phyloP scores from a whole-genome alignment of 1,140 invertebrate species.

The Maniola jurtina region DNA sequence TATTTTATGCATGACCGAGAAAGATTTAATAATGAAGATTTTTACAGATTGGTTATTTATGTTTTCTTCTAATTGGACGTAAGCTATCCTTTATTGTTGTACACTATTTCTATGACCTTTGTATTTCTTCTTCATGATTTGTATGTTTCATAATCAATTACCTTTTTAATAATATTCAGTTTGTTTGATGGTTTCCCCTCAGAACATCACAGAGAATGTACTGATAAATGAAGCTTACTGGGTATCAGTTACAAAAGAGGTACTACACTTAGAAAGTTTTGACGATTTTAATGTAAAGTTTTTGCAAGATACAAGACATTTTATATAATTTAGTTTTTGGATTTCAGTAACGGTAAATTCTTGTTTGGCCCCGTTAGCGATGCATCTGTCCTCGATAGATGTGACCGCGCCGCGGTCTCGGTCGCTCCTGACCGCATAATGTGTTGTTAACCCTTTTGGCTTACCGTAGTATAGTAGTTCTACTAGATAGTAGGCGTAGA shows the following conservation, averaged over 20 bases:
- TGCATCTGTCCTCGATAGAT: slow-evolving; percentile 78
- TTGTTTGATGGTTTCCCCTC: slow-evolving; percentile 79
- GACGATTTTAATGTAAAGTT: slow-evolving; percentile 78
- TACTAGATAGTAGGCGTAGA: slow-evolving; percentile 76
- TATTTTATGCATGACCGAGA: slow-evolving; percentile 45
- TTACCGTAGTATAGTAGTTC: slow-evolving; percentile 74
- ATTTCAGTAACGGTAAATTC: slow-evolving; percentile 77
- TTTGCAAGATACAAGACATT: slow-evolving; percentile 76
- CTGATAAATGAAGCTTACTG: slow-evolving; percentile 95
- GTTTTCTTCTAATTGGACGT: slow-evolving; percentile 62
- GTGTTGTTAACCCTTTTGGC: slow-evolving; percentile 75
- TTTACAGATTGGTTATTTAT: slow-evolving; percentile 66
- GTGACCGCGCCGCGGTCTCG: slow-evolving; percentile 46
- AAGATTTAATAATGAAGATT: slow-evolving; percentile 40
- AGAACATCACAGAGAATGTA: slow-evolving; percentile 96
- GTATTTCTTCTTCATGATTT: slow-evolving; percentile 32
- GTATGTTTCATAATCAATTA: slow-evolving; percentile 45
- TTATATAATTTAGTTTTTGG: slow-evolving; percentile 78
- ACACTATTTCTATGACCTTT: slow-evolving; percentile 23
- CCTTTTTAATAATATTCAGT: slow-evolving; percentile 72
- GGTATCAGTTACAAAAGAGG: slow-evolving; percentile 94
- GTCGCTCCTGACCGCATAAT: slow-evolving; percentile 53
- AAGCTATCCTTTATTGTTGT: slow-evolving; percentile 48
- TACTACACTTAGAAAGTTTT: slow-evolving; percentile 81
- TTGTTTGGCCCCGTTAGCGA: slow-evolving; percentile 78